Percentiles rank a stretch among this genome's conserved stretches.
These are phyloP conservation scores for Cervus canadensis DNA, from an alignment of 2,113 vertebrate species.

Conservation along the genomic window DNA sequence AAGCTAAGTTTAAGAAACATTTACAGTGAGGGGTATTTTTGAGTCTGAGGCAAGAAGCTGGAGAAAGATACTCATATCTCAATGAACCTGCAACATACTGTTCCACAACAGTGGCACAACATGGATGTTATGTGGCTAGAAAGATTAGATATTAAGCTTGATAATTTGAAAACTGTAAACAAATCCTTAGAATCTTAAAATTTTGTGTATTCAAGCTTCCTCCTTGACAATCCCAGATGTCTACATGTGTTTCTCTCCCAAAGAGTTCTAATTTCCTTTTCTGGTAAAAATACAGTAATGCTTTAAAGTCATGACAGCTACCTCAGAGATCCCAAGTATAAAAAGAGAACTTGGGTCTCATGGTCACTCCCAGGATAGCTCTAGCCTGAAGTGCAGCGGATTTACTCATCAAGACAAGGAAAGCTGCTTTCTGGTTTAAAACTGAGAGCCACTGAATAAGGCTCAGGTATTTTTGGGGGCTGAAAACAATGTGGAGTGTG, in stretches of 20 bases:
- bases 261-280: neutral
- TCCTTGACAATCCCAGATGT: neutral
- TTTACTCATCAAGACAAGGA: neutral
- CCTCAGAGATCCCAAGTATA: neutral
- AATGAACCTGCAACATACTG: neutral
- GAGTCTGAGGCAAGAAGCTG: neutral
- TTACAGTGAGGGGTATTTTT: neutral
- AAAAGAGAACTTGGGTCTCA: neutral
- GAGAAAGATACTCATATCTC: neutral
- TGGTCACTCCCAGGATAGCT: neutral
- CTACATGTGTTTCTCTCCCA: neutral
- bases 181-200: neutral
- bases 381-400: neutral
- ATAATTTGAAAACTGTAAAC: neutral
- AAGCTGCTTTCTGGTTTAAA: neutral
- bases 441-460: neutral
- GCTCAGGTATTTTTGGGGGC: neutral
- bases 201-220: neutral
- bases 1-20: neutral
- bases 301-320: neutral
- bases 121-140: neutral
- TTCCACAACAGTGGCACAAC: neutral
- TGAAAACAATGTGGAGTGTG: neutral
- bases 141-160: neutral
- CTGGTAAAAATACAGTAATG: neutral